Evolutionary conservation across 1,140 invertebrate genomes (phyloP), one percentile per base, ranked within the genome.

Genomic region (Drosophila erecta): DNA sequence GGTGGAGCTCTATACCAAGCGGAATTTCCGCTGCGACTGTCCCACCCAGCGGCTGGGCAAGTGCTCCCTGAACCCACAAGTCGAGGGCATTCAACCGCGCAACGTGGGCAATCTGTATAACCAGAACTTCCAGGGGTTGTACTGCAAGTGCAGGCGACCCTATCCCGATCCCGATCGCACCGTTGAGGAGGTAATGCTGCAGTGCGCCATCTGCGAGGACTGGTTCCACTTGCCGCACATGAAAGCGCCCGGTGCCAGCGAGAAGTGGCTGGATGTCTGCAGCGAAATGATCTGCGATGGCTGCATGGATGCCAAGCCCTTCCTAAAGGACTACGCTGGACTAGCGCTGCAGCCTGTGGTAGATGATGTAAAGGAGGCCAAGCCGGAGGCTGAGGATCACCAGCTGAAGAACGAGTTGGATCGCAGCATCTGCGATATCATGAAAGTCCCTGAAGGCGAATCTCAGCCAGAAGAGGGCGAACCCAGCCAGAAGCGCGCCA

Each of bases 171-270:
- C 96, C 8, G 96, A 98, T 59, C 94, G 95, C 76, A 93, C 94
- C 15, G 93, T 93, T 38, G 95, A 96, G 56, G 98, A 98, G 93
- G 96, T 97, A 85, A 99, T 99, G 98, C 95, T 99, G 41, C 99
- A 99, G 90, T 99, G 99, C 90, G 94, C 96, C 47, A 93, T 99
- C 54, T 99, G 99, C 93, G 99, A 99, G 93, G 99, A 99, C 92
- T 99, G 99, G 99, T 98, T 96, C 86, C 98, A 99, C 94, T 94
- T 95, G 15, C 91, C 96, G 92, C 97, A 98, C 93, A 93, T 98
- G 69, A 94, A 95, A 61, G 71, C 93, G 12, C 92, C 92, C 60
- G 92, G 95, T 4, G 94, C 94, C 41, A 81, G 90, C 33, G 92
- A 94, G 14, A 94, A 94, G 79, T 61, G 76, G 50, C 93, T 94